These are phyloP conservation scores for Tachina grossa DNA, from an alignment of 2,888 invertebrate genomes.

Conservation along the genomic window DNA sequence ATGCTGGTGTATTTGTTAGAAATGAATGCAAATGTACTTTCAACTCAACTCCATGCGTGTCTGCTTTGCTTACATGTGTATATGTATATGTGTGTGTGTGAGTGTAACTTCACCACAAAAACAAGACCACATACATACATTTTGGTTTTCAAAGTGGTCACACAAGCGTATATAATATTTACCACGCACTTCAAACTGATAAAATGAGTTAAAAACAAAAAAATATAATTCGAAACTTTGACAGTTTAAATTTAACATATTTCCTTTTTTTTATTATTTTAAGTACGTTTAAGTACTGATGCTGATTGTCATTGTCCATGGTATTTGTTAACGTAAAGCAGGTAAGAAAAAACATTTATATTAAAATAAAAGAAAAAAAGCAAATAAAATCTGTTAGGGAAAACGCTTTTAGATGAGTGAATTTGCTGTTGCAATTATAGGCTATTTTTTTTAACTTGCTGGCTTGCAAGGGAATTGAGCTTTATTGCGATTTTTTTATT, in stretches of 20 bases:
- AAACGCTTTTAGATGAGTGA: slow-evolving; percentile 37
- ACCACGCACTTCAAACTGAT: slow-evolving; percentile 64
- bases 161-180: slow-evolving; percentile 60
- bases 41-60: neutral
- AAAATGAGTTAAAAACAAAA: slow-evolving; percentile 14
- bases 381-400: neutral
- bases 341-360: neutral
- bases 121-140: slow-evolving; percentile 69
- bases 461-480: neutral
- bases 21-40: slow-evolving; percentile 19
- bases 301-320: slow-evolving; percentile 9
- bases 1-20: slow-evolving; percentile 7
- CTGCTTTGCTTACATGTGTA: neutral
- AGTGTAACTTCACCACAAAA: slow-evolving; percentile 45
- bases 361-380: neutral
- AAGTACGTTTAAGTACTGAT: slow-evolving; percentile 15
- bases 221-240: neutral
- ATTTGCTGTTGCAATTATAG: slow-evolving; percentile 38
- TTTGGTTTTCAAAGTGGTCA: slow-evolving; percentile 70
- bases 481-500: neutral
- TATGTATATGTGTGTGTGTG: neutral
- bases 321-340: slow-evolving; percentile 18
- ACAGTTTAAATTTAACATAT: slow-evolving; percentile 20
- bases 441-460: neutral
- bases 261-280: neutral